Percentiles rank a stretch among this genome's conserved stretches.
phyloP scores from a whole-genome alignment of 2,113 vertebrate species.

The Campylomormyrus tamandua region DNA sequence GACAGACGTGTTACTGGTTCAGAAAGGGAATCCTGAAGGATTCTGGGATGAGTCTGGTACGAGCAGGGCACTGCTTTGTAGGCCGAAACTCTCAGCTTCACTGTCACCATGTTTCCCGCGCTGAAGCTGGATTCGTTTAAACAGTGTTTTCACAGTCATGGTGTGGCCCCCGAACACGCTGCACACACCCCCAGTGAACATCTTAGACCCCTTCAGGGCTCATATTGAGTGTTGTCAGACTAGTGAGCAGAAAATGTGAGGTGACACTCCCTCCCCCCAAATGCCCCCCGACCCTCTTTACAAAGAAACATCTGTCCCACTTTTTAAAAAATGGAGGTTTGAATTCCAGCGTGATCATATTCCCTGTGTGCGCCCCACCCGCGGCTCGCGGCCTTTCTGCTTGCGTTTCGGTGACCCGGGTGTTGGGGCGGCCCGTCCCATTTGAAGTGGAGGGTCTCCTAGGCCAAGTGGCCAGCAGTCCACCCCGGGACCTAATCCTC shows the following conservation, averaged over 20 bases:
- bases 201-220: background rate
- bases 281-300: background rate
- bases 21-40: background rate
- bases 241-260: background rate
- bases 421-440: background rate
- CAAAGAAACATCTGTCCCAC: conserved; percentile 1
- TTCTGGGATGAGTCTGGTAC: background rate
- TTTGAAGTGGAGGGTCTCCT: background rate
- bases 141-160: background rate
- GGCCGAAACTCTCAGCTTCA: background rate
- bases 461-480: background rate
- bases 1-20: background rate
- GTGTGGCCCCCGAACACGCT: background rate
- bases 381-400: background rate
- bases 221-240: background rate
- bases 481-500: background rate
- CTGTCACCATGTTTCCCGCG: background rate
- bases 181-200: background rate
- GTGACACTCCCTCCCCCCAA: background rate
- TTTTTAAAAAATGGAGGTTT: conserved; percentile 1
- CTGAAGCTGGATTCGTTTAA: background rate
- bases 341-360: background rate
- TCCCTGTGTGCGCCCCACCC: background rate
- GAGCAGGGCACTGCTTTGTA: background rate
- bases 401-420: background rate